Percentiles rank a stretch among this genome's conserved stretches.
phyloP scores from a whole-genome alignment of 2,888 invertebrate species.

The Morinoia aosen region DNA sequence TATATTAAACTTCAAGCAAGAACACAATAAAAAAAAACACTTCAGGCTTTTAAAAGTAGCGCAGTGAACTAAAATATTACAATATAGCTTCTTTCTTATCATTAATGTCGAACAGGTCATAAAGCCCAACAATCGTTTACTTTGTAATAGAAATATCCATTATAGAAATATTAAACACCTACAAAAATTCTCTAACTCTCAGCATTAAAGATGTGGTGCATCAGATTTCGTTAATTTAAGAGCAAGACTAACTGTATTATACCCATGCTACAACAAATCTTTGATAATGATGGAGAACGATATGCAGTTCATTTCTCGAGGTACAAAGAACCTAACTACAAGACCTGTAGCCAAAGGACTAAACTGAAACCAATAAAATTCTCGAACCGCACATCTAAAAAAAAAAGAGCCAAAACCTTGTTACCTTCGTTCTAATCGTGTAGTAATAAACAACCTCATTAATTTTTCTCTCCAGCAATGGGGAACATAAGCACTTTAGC shows the following conservation, averaged over 20 bases:
- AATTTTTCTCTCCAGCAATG: conserved; percentile 54
- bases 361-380: background rate
- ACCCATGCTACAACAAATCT: background rate
- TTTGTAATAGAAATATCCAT: background rate
- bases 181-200: background rate
- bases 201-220: background rate
- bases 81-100: background rate
- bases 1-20: background rate
- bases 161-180: background rate
- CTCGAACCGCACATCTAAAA: background rate
- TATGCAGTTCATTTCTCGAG: background rate
- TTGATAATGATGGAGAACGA: background rate
- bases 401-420: background rate
- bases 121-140: background rate
- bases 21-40: background rate
- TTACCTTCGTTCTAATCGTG: background rate
- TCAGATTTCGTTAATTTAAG: background rate
- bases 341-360: too few species aligned
- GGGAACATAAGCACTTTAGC: conserved; percentile 66
- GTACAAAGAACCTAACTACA: background rate
- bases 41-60: background rate
- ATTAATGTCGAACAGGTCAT: background rate
- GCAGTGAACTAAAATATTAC: background rate
- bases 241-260: background rate
- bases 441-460: background rate